Conservation (phyloP, 1,140 invertebrate genomes). For the Lanistes nyassanus region DNA sequence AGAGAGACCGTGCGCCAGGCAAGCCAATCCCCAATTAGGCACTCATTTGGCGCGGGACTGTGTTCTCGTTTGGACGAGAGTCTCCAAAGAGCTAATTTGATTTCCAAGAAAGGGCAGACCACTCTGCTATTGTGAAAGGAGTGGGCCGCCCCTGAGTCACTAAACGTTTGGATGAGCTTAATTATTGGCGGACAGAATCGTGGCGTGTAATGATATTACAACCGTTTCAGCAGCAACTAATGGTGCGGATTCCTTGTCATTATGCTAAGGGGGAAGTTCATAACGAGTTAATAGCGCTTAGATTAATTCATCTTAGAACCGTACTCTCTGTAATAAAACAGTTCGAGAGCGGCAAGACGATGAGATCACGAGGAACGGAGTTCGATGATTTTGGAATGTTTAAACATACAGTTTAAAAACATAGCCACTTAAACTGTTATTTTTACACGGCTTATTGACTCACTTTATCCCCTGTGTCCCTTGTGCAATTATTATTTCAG, state of each 20-base stretch:
- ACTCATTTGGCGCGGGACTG: conserved; percentile 15
- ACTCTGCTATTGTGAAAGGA: conserved; percentile 24
- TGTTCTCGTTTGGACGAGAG: conserved; percentile 20
- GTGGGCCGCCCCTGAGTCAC: conserved; percentile 17
- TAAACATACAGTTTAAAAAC: too few species aligned
- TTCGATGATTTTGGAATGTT: too few species aligned
- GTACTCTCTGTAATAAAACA: too few species aligned
- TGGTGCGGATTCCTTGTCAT: conserved; percentile 14
- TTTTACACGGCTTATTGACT: too few species aligned
- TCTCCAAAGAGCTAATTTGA: conserved; percentile 27
- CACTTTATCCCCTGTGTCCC: too few species aligned
- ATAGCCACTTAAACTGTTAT: too few species aligned
- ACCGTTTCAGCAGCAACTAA: conserved; percentile 25
- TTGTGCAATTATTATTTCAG: too few species aligned
- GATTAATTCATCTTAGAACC: conserved; percentile 7
- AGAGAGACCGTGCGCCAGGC: conserved; percentile 14
- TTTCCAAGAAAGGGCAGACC: conserved; percentile 22
- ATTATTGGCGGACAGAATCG: conserved; percentile 17
- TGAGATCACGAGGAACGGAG: too few species aligned
- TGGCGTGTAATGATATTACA: conserved; percentile 24
- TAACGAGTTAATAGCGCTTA: conserved; percentile 19
- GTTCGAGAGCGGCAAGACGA: too few species aligned
- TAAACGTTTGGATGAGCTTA: conserved; percentile 30
- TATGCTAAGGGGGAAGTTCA: conserved; percentile 9
- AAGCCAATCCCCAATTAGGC: conserved; percentile 29